A percentile compares a stretch with the other conserved stretches of the same genome.
Conservation (phyloP, 2,888 invertebrate species). For the Aphodius granarius region DNA sequence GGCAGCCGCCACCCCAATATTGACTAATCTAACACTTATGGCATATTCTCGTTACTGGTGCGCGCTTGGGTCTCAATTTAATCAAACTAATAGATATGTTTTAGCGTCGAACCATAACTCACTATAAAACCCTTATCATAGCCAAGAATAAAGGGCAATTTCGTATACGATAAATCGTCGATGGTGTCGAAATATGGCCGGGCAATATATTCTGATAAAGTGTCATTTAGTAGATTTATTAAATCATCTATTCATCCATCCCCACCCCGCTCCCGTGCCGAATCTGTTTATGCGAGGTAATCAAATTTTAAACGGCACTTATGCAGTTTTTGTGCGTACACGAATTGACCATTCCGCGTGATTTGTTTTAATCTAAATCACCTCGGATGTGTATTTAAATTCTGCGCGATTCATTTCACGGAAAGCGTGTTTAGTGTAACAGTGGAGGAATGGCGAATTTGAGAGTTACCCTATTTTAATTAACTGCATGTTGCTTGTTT, state of each 20-base stretch:
- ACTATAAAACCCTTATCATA: slow-evolving; percentile 41
- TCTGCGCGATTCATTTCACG: slow-evolving; percentile 8
- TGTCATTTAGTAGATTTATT: slow-evolving; percentile 55
- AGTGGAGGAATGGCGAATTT: slow-evolving; percentile 2
- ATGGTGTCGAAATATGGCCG: slow-evolving; percentile 45
- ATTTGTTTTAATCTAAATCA: slow-evolving; percentile 28
- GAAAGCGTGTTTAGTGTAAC: neutral
- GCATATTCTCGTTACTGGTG: slow-evolving; percentile 44
- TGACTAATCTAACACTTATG: slow-evolving; percentile 37
- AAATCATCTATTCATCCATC: no score
- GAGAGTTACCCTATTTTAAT: slow-evolving; percentile 28
- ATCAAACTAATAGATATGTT: slow-evolving; percentile 52
- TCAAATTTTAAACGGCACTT: slow-evolving; percentile 46
- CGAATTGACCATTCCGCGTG: slow-evolving; percentile 24
- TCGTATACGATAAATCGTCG: slow-evolving; percentile 39
- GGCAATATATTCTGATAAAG: slow-evolving; percentile 54
- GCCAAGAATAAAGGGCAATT: slow-evolving; percentile 37
- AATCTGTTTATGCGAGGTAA: slow-evolving; percentile 51
- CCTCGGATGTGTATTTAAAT: slow-evolving; percentile 23
- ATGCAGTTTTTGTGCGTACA: slow-evolving; percentile 27
- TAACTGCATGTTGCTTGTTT: slow-evolving; percentile 28
- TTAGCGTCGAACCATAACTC: slow-evolving; percentile 48
- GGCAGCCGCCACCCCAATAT: neutral
- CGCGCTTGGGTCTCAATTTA: slow-evolving; percentile 42
- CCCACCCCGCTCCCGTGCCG: slow-evolving; percentile 41